Percentiles rank a stretch among this genome's conserved stretches.
Conservation (phyloP, 2,888 invertebrate species). For the Operophtera brumata region DNA sequence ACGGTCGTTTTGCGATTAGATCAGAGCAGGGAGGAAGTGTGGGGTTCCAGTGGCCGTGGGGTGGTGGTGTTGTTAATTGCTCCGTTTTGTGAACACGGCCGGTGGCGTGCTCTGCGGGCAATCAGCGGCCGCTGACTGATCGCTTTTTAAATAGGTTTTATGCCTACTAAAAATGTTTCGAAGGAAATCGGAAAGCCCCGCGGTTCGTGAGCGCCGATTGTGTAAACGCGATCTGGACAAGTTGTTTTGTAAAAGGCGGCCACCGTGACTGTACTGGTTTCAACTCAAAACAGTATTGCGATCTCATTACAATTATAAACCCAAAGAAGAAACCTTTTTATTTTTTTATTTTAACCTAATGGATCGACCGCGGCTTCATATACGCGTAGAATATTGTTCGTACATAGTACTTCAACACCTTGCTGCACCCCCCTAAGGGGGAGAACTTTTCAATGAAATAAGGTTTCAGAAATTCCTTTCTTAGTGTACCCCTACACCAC, state of each 20-base stretch:
- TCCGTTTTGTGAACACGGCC: constrained; percentile 80
- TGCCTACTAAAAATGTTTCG: constrained; percentile 75
- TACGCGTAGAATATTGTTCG: no score
- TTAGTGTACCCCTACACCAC: no score
- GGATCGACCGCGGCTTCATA: no score
- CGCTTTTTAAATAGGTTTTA: constrained; percentile 81
- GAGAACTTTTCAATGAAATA: no score
- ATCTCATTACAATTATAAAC: no score
- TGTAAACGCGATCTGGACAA: constrained; percentile 58
- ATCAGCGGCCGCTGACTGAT: constrained; percentile 79
- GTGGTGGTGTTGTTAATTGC: constrained; percentile 76
- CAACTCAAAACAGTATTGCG: background rate
- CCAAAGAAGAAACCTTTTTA: no score
- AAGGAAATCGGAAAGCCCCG: constrained; percentile 65
- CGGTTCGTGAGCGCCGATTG: constrained; percentile 54
- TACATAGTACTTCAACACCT: no score
- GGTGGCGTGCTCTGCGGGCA: constrained; percentile 75
- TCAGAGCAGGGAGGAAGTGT: constrained; percentile 58
- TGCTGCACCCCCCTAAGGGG: no score
- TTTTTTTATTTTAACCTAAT: no score
- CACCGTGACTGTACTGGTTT: constrained; percentile 11
- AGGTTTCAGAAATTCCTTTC: no score
- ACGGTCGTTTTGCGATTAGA: constrained; percentile 80
- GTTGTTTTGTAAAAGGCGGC: constrained; percentile 46
- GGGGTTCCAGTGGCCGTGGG: constrained; percentile 43